A percentile compares a stretch with the other conserved stretches of the same genome.
These are phyloP conservation scores for Cygnus olor DNA, from an alignment of 2,797 vertebrate genomes.

Conservation along the genomic window DNA sequence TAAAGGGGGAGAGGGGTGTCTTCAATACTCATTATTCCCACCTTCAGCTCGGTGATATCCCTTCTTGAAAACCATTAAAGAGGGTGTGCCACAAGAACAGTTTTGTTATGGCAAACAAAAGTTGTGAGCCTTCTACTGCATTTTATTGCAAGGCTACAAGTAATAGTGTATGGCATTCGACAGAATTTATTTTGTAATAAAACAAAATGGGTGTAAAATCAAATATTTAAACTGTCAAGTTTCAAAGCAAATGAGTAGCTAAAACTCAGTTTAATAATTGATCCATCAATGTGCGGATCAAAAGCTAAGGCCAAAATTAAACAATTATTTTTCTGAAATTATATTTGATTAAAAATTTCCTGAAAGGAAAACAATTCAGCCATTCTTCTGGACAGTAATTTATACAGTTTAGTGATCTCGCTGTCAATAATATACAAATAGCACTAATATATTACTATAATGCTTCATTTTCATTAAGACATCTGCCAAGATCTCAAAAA, in stretches of 20 bases:
- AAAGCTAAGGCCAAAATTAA: conserved; percentile 72
- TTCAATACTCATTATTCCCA: not conserved
- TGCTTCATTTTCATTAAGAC: conserved; percentile 89
- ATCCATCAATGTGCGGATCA: conserved; percentile 72
- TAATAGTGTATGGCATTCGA: conserved; percentile 26
- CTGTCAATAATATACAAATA: conserved; percentile 85
- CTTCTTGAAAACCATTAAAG: conserved; percentile 16
- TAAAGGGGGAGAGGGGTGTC: not conserved
- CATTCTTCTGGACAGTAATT: conserved; percentile 80
- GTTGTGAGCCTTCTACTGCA: not conserved
- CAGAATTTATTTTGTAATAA: conserved; percentile 61
- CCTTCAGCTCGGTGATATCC: conserved; percentile 33
- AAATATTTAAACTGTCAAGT: conserved; percentile 75
- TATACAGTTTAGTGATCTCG: conserved; percentile 83
- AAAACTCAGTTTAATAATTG: conserved; percentile 65
- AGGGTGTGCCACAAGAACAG: not conserved
- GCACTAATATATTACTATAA: conserved; percentile 85
- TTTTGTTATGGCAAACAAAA: not conserved
- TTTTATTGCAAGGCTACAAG: not conserved
- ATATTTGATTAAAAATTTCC: conserved; percentile 80
- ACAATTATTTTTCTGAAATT: conserved; percentile 78
- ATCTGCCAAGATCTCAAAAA: conserved; percentile 85
- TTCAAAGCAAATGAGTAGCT: conserved; percentile 52
- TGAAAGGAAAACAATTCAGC: conserved; percentile 80
- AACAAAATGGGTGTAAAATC: conserved; percentile 59